A percentile compares a stretch with the other conserved stretches of the same genome.
These are phyloP conservation scores for Apogon hyalosoma DNA, from an alignment of 2,797 vertebrate genomes.

Conservation along the genomic window DNA sequence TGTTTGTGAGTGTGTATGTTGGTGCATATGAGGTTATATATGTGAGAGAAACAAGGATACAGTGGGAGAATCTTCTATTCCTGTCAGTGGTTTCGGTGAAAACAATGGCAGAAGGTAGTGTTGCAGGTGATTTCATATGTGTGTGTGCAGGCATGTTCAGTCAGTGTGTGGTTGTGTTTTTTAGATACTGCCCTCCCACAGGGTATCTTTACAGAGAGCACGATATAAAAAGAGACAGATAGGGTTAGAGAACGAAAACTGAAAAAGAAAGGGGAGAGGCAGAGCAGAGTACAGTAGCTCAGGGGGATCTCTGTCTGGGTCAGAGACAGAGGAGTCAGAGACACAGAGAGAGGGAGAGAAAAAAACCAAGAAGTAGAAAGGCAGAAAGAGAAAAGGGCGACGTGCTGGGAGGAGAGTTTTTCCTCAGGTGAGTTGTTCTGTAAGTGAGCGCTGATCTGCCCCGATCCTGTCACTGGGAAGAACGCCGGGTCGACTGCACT, in stretches of 20 bases:
- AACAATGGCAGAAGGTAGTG: conserved; percentile 49
- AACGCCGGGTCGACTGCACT: conserved; percentile 49
- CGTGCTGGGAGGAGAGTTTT: conserved; percentile 73
- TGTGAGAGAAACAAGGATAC: conserved; percentile 24
- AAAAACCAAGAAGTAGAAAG: conserved; percentile 38
- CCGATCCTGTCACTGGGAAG: conserved; percentile 70
- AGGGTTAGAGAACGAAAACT: conserved; percentile 69
- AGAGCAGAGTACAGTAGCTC: conserved; percentile 69
- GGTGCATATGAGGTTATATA: conserved; percentile 8
- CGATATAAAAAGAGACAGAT: conserved; percentile 80
- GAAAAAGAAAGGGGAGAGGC: conserved; percentile 66
- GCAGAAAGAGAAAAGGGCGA: conserved; percentile 61
- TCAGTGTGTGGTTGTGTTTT: conserved; percentile 67
- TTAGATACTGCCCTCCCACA: conserved; percentile 74
- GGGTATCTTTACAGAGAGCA: conserved; percentile 74
- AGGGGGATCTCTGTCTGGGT: conserved; percentile 78
- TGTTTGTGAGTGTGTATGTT: conserved; percentile 33
- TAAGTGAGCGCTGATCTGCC: conserved; percentile 62
- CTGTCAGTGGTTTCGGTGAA: conserved; percentile 50
- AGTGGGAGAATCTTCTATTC: conserved; percentile 62
- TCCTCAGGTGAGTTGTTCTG: conserved; percentile 82
- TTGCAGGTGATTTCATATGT: conserved; percentile 49
- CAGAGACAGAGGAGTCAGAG: conserved; percentile 66
- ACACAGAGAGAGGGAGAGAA: conserved; percentile 20
- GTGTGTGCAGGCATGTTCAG: conserved; percentile 33